phyloP scores from a whole-genome alignment of 2,113 vertebrate species.

The Notarius quadriscutis region DNA sequence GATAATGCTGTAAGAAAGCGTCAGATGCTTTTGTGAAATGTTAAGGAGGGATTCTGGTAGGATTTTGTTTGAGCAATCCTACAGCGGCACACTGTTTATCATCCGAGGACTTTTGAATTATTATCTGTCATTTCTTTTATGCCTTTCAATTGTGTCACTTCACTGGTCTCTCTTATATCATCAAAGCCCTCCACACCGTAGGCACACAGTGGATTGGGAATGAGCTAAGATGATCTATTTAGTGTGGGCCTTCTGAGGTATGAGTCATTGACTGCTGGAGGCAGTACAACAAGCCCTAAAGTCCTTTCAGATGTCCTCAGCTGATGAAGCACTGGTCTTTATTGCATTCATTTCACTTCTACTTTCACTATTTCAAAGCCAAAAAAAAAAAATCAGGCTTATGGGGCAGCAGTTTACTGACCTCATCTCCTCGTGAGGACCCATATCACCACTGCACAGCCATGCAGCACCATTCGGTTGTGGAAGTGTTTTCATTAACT shows the following conservation, averaged over 20 bases:
- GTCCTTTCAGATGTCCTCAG: constrained; percentile 48
- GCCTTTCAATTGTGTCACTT: constrained; percentile 56
- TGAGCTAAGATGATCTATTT: constrained; percentile 63
- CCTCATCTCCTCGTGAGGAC: constrained; percentile 59
- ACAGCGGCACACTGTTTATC: constrained; percentile 21
- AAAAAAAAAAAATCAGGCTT: constrained; percentile 49
- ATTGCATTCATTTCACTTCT: constrained; percentile 32
- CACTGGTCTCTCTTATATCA: constrained; percentile 57
- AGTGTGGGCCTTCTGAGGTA: constrained; percentile 63
- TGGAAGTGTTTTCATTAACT: constrained; percentile 1
- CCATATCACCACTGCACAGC: constrained; percentile 63
- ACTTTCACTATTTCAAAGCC: constrained; percentile 38
- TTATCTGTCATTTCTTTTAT: constrained; percentile 48
- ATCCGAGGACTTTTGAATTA: constrained; percentile 40
- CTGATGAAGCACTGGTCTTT: not conserved
- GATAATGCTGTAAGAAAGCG: constrained; percentile 6
- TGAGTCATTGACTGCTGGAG: constrained; percentile 64
- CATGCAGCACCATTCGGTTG: constrained; percentile 31
- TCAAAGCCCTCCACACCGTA: constrained; percentile 57
- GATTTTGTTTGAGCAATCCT: constrained; percentile 21
- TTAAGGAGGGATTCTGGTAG: constrained; percentile 24
- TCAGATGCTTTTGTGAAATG: not conserved
- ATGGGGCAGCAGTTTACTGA: constrained; percentile 57
- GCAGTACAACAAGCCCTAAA: constrained; percentile 49
- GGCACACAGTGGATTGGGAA: constrained; percentile 48